phyloP scores from a whole-genome alignment of 2,888 invertebrate genomes.

The Esperia sulphurella region DNA sequence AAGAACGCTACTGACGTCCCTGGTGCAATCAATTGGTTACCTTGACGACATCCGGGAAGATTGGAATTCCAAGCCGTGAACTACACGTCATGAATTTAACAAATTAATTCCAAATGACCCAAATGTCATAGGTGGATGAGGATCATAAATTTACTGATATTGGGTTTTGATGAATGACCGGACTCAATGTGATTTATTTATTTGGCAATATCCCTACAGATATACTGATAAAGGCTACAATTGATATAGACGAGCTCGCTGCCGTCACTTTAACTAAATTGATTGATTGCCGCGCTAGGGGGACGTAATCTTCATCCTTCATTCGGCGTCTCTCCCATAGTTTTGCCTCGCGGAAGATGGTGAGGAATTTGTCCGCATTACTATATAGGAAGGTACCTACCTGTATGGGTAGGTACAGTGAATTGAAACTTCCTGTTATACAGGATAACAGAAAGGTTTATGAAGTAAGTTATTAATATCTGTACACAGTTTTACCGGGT shows the following conservation, averaged over 20 bases:
- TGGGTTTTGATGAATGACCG: slow-evolving; percentile 48
- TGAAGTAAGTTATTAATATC: too few species aligned
- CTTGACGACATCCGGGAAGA: too few species aligned
- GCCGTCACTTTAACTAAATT: slow-evolving; percentile 48
- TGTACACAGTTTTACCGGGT: too few species aligned
- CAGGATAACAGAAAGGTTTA: too few species aligned
- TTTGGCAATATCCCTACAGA: slow-evolving; percentile 42
- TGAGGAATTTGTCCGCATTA: slow-evolving; percentile 29
- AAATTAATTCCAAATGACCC: background rate
- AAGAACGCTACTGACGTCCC: too few species aligned
- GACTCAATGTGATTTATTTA: slow-evolving; percentile 44
- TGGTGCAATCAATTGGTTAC: too few species aligned
- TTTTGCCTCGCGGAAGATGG: background rate
- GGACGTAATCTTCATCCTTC: slow-evolving; percentile 29
- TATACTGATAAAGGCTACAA: slow-evolving; percentile 41
- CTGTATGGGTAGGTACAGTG: too few species aligned
- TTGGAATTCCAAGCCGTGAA: too few species aligned
- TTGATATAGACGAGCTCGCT: slow-evolving; percentile 52
- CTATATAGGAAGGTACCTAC: too few species aligned
- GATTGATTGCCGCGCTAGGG: slow-evolving; percentile 43
- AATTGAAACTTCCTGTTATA: too few species aligned
- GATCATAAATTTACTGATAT: slow-evolving; percentile 26
- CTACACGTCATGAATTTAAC: too few species aligned
- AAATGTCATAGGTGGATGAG: slow-evolving; percentile 10
- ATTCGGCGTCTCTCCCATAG: slow-evolving; percentile 11